These are phyloP conservation scores for Quiscalus mexicanus DNA, from an alignment of 2,113 vertebrate genomes.

Conservation along the genomic window DNA sequence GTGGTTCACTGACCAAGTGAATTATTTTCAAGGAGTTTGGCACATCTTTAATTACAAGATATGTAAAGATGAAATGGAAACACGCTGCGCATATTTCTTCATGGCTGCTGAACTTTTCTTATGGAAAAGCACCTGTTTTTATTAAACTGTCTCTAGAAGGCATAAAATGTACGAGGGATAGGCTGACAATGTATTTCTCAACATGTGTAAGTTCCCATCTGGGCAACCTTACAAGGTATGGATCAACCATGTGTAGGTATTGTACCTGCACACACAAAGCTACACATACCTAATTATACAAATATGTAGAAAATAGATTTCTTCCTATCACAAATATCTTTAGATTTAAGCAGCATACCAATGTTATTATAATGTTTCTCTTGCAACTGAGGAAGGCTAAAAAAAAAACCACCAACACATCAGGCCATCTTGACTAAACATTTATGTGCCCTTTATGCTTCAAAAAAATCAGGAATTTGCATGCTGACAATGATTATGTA, in stretches of 20 bases:
- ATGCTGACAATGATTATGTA: constrained; percentile 54
- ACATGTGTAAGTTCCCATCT: neutral
- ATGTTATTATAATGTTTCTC: neutral
- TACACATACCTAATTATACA: neutral
- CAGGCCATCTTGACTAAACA: neutral
- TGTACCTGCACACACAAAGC: neutral
- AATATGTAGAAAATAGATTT: neutral
- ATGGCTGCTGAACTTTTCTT: constrained; percentile 55
- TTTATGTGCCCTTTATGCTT: constrained; percentile 28
- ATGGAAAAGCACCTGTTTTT: constrained; percentile 55
- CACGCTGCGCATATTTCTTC: constrained; percentile 13
- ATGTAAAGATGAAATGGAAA: constrained; percentile 68
- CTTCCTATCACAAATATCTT: neutral
- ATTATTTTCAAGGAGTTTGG: constrained; percentile 48
- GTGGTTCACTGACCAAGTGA: constrained; percentile 66
- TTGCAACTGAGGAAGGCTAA: neutral
- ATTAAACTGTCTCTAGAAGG: constrained; percentile 59
- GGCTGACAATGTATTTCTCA: constrained; percentile 26
- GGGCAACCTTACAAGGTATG: neutral
- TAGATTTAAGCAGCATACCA: neutral
- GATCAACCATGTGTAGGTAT: neutral
- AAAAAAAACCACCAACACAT: neutral
- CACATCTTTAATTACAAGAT: constrained; percentile 69
- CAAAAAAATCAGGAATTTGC: constrained; percentile 55
- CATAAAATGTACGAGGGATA: neutral